These are phyloP conservation scores for Penelope pileata DNA, from an alignment of 2,113 vertebrate species.

Conservation along the genomic window DNA sequence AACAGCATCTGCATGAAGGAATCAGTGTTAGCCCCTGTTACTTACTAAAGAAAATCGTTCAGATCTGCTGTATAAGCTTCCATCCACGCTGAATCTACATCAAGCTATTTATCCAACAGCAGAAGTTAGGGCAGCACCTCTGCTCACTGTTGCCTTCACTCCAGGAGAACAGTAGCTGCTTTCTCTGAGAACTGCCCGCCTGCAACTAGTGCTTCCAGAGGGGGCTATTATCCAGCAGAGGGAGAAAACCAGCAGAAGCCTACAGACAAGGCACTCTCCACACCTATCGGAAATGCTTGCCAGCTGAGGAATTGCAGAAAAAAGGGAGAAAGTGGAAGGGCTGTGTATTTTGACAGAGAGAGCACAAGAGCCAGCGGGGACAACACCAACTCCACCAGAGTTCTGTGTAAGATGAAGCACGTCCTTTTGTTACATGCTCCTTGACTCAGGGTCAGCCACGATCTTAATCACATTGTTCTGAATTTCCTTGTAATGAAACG, in stretches of 20 bases:
- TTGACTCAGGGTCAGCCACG: not conserved
- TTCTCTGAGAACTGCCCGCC: not conserved
- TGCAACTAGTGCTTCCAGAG: not conserved
- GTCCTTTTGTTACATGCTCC: not conserved
- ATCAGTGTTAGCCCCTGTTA: not conserved
- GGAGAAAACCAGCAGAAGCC: too few species aligned
- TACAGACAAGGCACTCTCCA: not conserved
- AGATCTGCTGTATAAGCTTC: not conserved
- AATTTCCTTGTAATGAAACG: not conserved
- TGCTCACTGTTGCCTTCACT: not conserved
- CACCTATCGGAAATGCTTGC: not conserved
- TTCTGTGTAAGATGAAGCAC: not conserved
- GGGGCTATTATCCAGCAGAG: not conserved
- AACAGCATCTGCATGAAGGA: not conserved
- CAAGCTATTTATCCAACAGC: not conserved
- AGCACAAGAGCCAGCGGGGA: not conserved
- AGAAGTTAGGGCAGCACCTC: not conserved
- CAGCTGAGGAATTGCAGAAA: accelerated
- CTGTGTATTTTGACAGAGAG: not conserved
- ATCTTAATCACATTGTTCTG: not conserved
- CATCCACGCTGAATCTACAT: not conserved
- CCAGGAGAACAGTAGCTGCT: not conserved
- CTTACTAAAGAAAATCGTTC: not conserved
- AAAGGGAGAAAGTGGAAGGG: not conserved
- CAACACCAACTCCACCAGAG: not conserved